Evolutionary conservation across 2,888 invertebrate species (phyloP), one percentile per base, ranked within the genome.

Genomic region (Asteroscopus sphinx): DNA sequence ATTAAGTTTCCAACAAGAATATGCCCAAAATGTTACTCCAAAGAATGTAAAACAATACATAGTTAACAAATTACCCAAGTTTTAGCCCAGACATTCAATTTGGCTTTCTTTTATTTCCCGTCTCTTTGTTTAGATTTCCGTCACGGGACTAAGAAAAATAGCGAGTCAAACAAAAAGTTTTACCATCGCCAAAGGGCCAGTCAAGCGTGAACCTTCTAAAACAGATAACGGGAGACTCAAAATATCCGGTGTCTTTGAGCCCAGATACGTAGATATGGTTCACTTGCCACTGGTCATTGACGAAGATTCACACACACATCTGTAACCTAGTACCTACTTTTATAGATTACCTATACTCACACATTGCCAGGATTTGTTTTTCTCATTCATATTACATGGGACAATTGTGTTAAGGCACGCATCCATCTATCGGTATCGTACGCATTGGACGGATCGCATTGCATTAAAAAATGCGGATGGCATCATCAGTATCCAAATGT

Each of bases 51-150:
- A 65, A 76, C 66, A 68, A 72, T 62, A 57, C 56, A 62, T 63
- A 66, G 60, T 64, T 70, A 74, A 66, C 41, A 82, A 79, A 77
- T 79, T 80, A 69, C 70, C 70, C 66, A 82, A 83, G 78, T 80
- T 79, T 73, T 70, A 71, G 71, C 68, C 73, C 76, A 79, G 80
- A 75, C 79, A 82, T 86, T 87, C 83, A 84, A 87, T 86, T 86
- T 83, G 61, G 81, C 73, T 80, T 84, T 82, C 85, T 83, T 85
- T 87, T 85, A 83, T 86, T 85, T 83, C 80, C 78, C 78, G 76
- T 77, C 73, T 76, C 80, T 83, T 87, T 88, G 87, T 87, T 88
- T 87, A 82, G 79, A 82, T 85, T 86, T 87, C 87, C 87, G 82
- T 81, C 80, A 81, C 72, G 78, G 75, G 76, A 61, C 77, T 65